Evolutionary conservation across 2,888 invertebrate species (phyloP), one percentile per base, ranked within the genome.

Genomic region (Pseudococcus viburni): DNA sequence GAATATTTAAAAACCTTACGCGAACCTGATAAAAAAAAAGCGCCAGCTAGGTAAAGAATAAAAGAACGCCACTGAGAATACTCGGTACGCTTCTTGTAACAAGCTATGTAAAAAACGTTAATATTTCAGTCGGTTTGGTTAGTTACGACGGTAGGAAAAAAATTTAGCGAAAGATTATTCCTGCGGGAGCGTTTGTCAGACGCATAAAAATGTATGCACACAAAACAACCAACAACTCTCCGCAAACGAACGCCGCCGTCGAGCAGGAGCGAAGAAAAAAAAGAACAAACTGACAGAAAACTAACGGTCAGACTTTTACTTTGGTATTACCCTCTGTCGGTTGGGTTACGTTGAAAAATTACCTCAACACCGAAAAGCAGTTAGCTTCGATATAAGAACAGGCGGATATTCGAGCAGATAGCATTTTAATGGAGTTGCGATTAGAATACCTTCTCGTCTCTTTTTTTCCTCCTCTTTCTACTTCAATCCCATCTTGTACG

Each of bases 101-200:
- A 59, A 59, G 19, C 59, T 19, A 59, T 59, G 59, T 19, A 73
- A 80, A 80, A 80, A 80, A 80, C 42, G 80, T 80, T 80, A 80
- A 80, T 80, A 80, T 80, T 80, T 42, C 80, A 42, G 80, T 80
- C 39, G 42, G 80, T 80, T 80, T 80, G 80, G 80, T 80, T 73
- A 73, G 68, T 73, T 73, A 73, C 33, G 68, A 73, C 12, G 68
- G 68, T 73, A 73, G 68, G 26, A 33, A 33, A 73, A 73, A 73
- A 84, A 48, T 84, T 55, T 84, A 84, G 51, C 84, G 85, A 85
- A 85, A 51, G 59, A 85, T 55, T 85, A 85, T 85, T 59, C 85
- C 85, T 26, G 7, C 15, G 85, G 85, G 55, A 85, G 85, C 59
- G 51, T 85, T 85, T 85, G 85, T 85, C 64, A 22, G 85, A 85